A percentile compares a stretch with the other conserved stretches of the same genome.
Evolutionary conservation across 2,113 vertebrate species (phyloP).

Genomic region (Zootoca vivipara): DNA sequence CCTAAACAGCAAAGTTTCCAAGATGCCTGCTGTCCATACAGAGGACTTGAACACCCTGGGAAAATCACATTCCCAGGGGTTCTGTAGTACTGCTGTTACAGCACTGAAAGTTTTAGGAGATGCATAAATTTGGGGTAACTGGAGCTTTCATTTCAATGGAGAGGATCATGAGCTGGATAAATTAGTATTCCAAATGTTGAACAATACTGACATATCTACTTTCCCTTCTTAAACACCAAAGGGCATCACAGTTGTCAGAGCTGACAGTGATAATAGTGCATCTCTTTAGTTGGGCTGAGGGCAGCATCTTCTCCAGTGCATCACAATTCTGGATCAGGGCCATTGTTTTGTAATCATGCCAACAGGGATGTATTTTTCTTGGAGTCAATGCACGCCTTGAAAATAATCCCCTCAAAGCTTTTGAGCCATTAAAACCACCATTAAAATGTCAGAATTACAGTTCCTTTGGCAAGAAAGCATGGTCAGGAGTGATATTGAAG

Average conservation of each 20-base stretch:
- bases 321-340: neutral
- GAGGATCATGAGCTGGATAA: neutral
- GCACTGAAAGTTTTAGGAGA: no score
- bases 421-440: constrained; percentile 55
- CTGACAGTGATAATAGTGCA: neutral
- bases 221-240: neutral
- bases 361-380: constrained; percentile 48
- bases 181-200: neutral
- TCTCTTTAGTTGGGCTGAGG: neutral
- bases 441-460: constrained; percentile 60
- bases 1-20: neutral
- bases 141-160: no score
- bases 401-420: constrained; percentile 60
- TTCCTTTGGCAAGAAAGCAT: constrained; percentile 35
- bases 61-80: neutral
- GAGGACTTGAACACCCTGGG: neutral
- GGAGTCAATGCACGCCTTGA: constrained; percentile 39
- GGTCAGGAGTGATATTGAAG: constrained; percentile 50
- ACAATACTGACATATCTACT: no score
- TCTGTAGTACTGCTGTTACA: neutral
- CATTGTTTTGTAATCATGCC: neutral
- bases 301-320: neutral
- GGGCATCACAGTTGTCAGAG: neutral
- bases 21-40: neutral
- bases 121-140: no score